These are phyloP conservation scores for Drosophila lini DNA, from an alignment of 1,140 invertebrate species.

Conservation along the genomic window DNA sequence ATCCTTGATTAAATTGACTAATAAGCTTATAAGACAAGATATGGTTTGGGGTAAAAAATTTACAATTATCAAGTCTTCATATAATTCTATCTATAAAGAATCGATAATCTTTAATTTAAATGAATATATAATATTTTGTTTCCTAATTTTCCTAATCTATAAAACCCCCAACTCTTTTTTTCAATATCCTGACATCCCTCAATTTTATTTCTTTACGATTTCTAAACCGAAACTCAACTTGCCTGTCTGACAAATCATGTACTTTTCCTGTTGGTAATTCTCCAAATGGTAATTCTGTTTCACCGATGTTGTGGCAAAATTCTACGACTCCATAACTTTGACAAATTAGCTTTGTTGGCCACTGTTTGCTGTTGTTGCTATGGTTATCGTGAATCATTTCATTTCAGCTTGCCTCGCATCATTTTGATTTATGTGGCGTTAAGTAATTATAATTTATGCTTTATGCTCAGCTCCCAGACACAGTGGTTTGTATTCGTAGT, in stretches of 20 bases:
- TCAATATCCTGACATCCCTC: neutral
- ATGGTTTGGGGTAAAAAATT: neutral
- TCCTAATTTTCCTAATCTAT: no score
- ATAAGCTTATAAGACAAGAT: neutral
- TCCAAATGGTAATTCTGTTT: constrained; percentile 34
- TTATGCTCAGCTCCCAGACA: constrained; percentile 8
- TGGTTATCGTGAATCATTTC: constrained; percentile 25
- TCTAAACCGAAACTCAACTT: constrained; percentile 31
- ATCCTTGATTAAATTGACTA: neutral
- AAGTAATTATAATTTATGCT: constrained; percentile 69
- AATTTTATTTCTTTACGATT: constrained; percentile 1
- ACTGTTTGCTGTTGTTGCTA: constrained; percentile 39
- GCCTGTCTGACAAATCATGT: constrained; percentile 48
- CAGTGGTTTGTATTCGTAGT: neutral
- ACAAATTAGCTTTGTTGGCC: constrained; percentile 66
- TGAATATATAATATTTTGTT: no score
- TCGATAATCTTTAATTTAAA: no score
- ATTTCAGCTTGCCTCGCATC: constrained; percentile 45
- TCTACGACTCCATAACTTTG: constrained; percentile 51
- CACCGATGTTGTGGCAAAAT: constrained; percentile 63
- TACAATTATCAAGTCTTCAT: no score
- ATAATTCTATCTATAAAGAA: no score
- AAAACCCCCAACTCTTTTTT: neutral
- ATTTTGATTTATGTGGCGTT: constrained; percentile 74
- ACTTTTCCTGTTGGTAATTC: constrained; percentile 1